phyloP scores from a whole-genome alignment of 2,113 vertebrate genomes.

The Motacilla alba region DNA sequence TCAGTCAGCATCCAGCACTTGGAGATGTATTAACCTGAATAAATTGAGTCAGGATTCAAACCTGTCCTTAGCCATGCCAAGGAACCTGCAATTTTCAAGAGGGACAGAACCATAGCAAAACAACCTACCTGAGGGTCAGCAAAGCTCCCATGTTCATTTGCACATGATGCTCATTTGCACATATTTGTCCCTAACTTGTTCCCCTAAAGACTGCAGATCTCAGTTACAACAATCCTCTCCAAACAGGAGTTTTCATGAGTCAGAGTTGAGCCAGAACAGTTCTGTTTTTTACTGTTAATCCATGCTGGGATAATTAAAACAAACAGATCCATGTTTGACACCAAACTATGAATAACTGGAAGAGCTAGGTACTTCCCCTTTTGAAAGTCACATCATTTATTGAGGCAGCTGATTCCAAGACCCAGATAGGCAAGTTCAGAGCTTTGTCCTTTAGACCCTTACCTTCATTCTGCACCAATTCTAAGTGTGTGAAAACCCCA shows the following conservation, averaged over 20 bases:
- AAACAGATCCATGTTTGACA: background rate
- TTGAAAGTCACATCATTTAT: background rate
- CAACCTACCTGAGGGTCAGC: background rate
- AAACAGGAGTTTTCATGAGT: background rate
- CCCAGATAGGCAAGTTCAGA: background rate
- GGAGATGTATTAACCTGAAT: accelerated
- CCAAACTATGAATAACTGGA: background rate
- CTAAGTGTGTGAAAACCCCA: background rate
- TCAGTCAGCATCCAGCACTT: background rate
- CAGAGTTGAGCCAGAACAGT: background rate
- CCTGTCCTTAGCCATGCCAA: background rate
- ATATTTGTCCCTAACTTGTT: background rate
- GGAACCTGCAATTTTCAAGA: background rate
- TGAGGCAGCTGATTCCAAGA: background rate
- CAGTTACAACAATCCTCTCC: background rate
- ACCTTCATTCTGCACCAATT: background rate
- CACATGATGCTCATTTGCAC: background rate
- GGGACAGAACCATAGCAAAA: background rate
- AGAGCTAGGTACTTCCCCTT: background rate
- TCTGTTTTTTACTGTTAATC: background rate
- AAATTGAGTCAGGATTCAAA: background rate
- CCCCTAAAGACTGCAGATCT: background rate
- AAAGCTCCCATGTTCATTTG: background rate
- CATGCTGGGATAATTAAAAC: background rate
- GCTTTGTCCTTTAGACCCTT: background rate